Evolutionary conservation across 2,888 invertebrate species (phyloP).

Genomic region (Oscheius sp.): DNA sequence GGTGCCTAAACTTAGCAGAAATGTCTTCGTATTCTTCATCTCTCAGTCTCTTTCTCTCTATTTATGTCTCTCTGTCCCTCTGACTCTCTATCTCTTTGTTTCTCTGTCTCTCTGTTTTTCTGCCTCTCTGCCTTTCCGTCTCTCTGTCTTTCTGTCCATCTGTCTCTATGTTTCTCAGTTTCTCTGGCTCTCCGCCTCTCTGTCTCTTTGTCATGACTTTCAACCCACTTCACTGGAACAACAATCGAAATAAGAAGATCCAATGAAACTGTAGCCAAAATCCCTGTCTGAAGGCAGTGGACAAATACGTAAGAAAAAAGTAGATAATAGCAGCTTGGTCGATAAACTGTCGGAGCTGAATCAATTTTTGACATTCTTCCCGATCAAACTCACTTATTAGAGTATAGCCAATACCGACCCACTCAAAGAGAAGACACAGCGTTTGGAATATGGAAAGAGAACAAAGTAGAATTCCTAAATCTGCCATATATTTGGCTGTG

Average conservation of each 20-base stretch:
- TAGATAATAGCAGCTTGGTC: slow-evolving; percentile 20
- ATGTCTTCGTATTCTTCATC: neutral
- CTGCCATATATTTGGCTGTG: neutral
- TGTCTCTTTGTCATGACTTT: no score
- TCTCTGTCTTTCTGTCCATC: no score
- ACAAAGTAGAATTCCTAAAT: slow-evolving; percentile 35
- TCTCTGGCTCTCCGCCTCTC: no score
- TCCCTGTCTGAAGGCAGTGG: slow-evolving; percentile 39
- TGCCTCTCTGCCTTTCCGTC: no score
- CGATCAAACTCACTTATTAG: slow-evolving; percentile 19
- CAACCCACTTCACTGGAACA: slow-evolving; percentile 33
- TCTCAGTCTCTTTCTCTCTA: neutral
- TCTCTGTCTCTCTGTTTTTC: no score
- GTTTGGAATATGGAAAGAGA: slow-evolving; percentile 29
- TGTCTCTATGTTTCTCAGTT: no score
- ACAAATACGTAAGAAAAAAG: slow-evolving; percentile 22
- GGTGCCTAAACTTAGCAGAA: slow-evolving; percentile 19
- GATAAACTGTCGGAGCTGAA: slow-evolving; percentile 16
- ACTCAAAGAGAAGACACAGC: slow-evolving; percentile 35
- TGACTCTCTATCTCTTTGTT: no score
- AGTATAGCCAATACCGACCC: slow-evolving; percentile 32
- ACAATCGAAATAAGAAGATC: slow-evolving; percentile 37
- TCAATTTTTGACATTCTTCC: neutral
- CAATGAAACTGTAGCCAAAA: slow-evolving; percentile 36
- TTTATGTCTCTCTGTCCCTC: no score